phyloP scores from a whole-genome alignment of 2,888 invertebrate species.

The Eristalis arbustorum region DNA sequence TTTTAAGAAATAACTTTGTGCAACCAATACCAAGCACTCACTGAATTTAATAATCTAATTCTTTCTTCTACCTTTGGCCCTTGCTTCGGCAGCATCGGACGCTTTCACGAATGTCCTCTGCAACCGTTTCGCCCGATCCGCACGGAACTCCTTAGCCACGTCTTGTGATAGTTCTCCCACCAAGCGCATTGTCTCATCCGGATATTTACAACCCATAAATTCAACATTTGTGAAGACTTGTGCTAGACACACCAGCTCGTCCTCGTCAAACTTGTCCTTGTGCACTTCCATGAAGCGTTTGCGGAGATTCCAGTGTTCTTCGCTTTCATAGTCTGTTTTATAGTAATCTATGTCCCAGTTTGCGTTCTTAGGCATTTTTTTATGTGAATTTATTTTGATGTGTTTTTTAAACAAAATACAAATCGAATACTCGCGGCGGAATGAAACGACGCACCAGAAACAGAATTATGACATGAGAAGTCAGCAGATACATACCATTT shows the following conservation, averaged over 20 bases:
- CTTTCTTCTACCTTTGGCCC: constrained; percentile 84
- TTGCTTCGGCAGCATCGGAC: constrained; percentile 88
- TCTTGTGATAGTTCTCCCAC: constrained; percentile 88
- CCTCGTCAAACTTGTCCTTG: constrained; percentile 87
- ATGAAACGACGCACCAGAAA: neutral
- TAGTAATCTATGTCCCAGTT: constrained; percentile 89
- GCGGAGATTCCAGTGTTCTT: constrained; percentile 94
- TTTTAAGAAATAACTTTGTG: neutral
- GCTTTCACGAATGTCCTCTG: constrained; percentile 89
- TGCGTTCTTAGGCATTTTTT: constrained; percentile 38
- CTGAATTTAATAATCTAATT: constrained; percentile 72
- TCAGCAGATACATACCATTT: too few relatives aligned
- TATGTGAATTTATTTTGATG: neutral
- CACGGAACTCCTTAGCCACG: constrained; percentile 87
- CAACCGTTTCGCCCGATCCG: constrained; percentile 83
- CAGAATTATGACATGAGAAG: neutral
- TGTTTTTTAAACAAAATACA: neutral
- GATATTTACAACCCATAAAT: constrained; percentile 85
- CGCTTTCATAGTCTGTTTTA: constrained; percentile 90
- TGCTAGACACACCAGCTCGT: constrained; percentile 91
- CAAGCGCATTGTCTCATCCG: constrained; percentile 89
- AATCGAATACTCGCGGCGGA: neutral
- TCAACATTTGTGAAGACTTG: constrained; percentile 93
- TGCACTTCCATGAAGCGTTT: constrained; percentile 90
- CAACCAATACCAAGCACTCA: constrained; percentile 26